Percentiles rank a stretch among this genome's conserved stretches.
Conservation (phyloP, 2,888 invertebrate species). For the Trachelus tabidus region DNA sequence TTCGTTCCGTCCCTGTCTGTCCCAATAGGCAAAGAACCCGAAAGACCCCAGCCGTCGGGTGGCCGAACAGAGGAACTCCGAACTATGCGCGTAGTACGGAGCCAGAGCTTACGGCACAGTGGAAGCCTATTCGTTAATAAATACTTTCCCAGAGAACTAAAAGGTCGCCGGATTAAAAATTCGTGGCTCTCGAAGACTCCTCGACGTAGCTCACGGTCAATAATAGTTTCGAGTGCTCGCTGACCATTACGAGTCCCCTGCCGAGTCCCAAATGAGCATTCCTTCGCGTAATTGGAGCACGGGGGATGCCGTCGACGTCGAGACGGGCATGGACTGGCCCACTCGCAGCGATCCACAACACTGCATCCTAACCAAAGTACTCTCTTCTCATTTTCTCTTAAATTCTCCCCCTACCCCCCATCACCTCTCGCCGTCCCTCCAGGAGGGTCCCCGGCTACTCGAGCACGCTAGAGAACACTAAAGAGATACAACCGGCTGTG, state of each 20-base stretch:
- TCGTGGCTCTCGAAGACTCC: constrained; percentile 11
- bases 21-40: background rate
- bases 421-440: background rate
- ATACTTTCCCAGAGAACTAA: background rate
- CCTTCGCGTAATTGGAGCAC: constrained; percentile 60
- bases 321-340: background rate
- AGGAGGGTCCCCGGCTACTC: background rate
- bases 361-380: background rate
- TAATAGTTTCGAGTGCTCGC: constrained; percentile 57
- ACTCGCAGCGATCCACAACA: background rate
- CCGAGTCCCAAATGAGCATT: constrained; percentile 59
- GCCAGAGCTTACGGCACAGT: no score
- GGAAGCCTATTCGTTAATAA: no score
- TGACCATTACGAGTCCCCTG: constrained; percentile 55
- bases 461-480: background rate
- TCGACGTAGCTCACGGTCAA: constrained; percentile 32
- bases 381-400: background rate
- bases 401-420: background rate
- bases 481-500: constrained; percentile 9
- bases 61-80: background rate
- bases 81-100: background rate
- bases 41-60: background rate
- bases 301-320: constrained; percentile 37
- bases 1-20: background rate
- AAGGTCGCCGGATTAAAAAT: constrained; percentile 19